Evolutionary conservation across 1,140 invertebrate species (phyloP), one percentile per base, ranked within the genome.

Genomic region (Euschistus heros): DNA sequence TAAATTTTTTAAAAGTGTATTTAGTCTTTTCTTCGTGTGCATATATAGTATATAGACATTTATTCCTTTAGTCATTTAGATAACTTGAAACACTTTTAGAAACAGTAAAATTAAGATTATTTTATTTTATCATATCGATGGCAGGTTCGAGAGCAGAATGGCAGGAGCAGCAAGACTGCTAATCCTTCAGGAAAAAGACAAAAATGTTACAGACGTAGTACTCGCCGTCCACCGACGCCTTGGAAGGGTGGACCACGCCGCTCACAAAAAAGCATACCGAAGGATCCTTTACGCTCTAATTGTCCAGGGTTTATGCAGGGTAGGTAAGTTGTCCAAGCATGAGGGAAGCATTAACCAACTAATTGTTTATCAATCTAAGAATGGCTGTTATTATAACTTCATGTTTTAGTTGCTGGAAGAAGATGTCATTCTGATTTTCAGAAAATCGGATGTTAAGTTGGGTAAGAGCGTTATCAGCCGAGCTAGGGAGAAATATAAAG

Each of bases 371-470:
- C 7, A 2, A 30, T 30, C 27, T 30, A 30, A 4, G 27, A 2
- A 30, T 30, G 27, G 7, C 7, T 30, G 7, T 30, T 30, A n/a
- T 30, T 37, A 13, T 10, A 6, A 37, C 13, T 13, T 37, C 0
- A 6, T 52, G 26, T 54, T 30, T n/a, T 10, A 65, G 63, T 37
- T 65, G 4, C 17, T 65, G 17, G 63, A 65, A 57, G 50, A 52
- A 8, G 54, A 65, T 42, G 63, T 50, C 6, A 22, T 42, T n/a
- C 13, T 65, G 5, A 17, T 37, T 37, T 52, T 65, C 24, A 54
- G 63, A 22, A 17, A 37, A 42, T 18, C 17, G 15, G 63, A 65
- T 22, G 22, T 65, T 5, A 33, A 18, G 13, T 14, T 57, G 10
- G 54, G 52, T 2, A 65, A 59, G n/a, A 37, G 17, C 20, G 37